phyloP scores from a whole-genome alignment of 2,888 invertebrate genomes.

The Archaeoteleia sp. region DNA sequence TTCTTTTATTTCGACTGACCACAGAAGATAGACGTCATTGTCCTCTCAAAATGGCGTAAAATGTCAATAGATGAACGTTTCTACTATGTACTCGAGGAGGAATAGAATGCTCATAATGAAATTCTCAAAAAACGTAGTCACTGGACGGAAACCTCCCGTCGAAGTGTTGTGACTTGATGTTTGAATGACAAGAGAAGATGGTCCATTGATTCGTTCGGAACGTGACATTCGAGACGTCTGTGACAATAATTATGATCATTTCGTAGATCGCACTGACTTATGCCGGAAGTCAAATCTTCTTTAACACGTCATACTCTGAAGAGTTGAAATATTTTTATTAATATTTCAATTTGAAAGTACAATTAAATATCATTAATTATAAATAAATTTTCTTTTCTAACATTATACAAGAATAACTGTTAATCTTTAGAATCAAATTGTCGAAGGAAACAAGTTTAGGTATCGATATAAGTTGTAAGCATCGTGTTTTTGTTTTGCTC shows the following conservation, averaged over 20 bases:
- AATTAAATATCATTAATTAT: too few relatives aligned
- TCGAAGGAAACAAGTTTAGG: too few relatives aligned
- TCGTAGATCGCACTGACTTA: slow-evolving; percentile 12
- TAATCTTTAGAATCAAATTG: too few relatives aligned
- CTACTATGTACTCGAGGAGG: slow-evolving; percentile 16
- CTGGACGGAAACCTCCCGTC: slow-evolving; percentile 29
- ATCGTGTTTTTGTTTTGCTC: too few relatives aligned
- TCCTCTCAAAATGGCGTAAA: slow-evolving; percentile 27
- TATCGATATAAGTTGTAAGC: too few relatives aligned
- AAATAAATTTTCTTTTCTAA: too few relatives aligned
- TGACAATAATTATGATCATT: slow-evolving; percentile 35
- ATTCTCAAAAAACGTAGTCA: slow-evolving; percentile 20
- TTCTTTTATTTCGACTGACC: slow-evolving; percentile 25
- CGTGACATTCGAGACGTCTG: slow-evolving; percentile 50
- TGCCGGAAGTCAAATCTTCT: slow-evolving; percentile 18
- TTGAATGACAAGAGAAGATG: slow-evolving; percentile 63
- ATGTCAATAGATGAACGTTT: slow-evolving; percentile 40
- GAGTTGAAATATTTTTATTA: too few relatives aligned
- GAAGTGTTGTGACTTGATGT: slow-evolving; percentile 55
- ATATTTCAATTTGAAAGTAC: too few relatives aligned
- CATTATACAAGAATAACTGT: too few relatives aligned
- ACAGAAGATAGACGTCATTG: slow-evolving; percentile 35
- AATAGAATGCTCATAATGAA: too few relatives aligned
- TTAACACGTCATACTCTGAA: too few relatives aligned
- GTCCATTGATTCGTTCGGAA: slow-evolving; percentile 50